Evolutionary conservation across 2,888 invertebrate species (phyloP), one percentile per base, ranked within the genome.

Genomic region (Melanostoma scalare): DNA sequence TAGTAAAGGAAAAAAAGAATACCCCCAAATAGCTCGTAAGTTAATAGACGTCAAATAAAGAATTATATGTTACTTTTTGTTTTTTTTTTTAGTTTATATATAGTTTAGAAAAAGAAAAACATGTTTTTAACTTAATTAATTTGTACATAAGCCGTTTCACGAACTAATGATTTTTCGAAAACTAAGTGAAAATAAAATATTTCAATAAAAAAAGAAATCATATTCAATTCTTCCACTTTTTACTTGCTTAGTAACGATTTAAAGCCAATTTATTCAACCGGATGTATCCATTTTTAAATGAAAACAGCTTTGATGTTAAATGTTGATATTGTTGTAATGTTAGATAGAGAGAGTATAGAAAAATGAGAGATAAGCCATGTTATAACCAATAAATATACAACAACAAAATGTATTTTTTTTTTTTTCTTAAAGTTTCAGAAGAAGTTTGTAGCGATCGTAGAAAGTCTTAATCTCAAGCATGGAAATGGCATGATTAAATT

Each of bases 11-110:
- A 50, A 31, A 30, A 63, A 55, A 58, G 10, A 38, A 20, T 53
- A 65, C n/a, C 6, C 81, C 73, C 73, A 38, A 63, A 69, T 82
- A 82, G 82, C 33, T 74, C 63, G 69, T 82, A 82, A 82, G 82
- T 58, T 56, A 10, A 63, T 68, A 31, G 72, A 35, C 35, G 77
- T 68, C 38, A 42, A 55, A 65, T 75, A 48, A 53, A 53, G 52
- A 36, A 30, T 33, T 58, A 53, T 55, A 68, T 61, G 36, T 44
- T 50, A 33, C 46, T 74, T 48, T 44, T 61, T 72, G 40, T 53
- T 31, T 44, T 40, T 58, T 53, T 67, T 63, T 58, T 58, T 75
- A 60, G 69, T 60, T 79, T 65, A 50, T 50, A 67, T 67, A 77
- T 76, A 71, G 71, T 65, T 50, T 40, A 69, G 40, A 75, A 33